Evolutionary conservation across 1,140 invertebrate genomes (phyloP), one percentile per base, ranked within the genome.

Genomic region (Pomacea maculata): DNA sequence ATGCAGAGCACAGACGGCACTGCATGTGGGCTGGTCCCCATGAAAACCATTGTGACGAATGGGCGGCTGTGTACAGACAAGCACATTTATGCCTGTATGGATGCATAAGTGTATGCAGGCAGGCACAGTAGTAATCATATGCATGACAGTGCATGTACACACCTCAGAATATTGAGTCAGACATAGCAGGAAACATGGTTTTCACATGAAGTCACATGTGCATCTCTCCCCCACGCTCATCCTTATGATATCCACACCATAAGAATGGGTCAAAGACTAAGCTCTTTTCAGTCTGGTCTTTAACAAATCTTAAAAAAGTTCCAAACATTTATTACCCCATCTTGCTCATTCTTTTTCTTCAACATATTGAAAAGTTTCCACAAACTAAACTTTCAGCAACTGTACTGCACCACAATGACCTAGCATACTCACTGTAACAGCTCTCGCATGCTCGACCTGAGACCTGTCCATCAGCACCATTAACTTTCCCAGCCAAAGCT

Each of bases 41-140:
- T 45, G 96, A 94, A 89, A 98, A 99, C 98, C 98, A 99, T 91
- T 99, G 96, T 83, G 93, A 93, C 83, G 95, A 96, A 73, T 94
- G 93, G 82, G 95, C 94, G 85, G 87, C 90, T 91, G 81, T 76
- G 85, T 81, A 80, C 83, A 76, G 67, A 79, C 61, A 78, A 63
- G 68, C 70, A 79, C 11, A 14, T 61, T 61, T 17, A 61, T 61
- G 57, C 57, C 57, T 61, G 57, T 17, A 11, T 61, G 57, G 11
- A 17, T 61, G 57, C 25, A 71, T 52, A 80, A 29, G 70, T 6
- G 57, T 17, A 61, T 11, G 57, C 75, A 77, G 25, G 65, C 64
- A 77, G 45, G 67, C 75, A 76, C 55, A 76, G 17, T 15, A 34
- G 55, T 1, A 57, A 10, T 75, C 12, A 75, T 29, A 52, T 45